These are phyloP conservation scores for Montipora foliosa DNA, from an alignment of 64 coral and sea anemone genomes.

Conservation along the genomic window DNA sequence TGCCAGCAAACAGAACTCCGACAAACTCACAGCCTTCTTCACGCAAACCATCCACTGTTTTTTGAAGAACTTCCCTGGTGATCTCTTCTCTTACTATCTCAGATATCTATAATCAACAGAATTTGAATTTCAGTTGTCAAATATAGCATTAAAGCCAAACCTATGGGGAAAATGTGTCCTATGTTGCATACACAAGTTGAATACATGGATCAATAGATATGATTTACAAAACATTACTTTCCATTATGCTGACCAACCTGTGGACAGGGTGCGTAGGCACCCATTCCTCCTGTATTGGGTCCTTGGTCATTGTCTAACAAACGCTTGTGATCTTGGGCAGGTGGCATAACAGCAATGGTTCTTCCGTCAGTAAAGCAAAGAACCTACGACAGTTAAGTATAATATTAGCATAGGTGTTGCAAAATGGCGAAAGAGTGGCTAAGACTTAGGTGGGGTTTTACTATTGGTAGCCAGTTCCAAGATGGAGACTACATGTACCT, in stretches of 20 bases:
- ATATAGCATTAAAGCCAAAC: too few relatives aligned
- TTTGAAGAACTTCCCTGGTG: slow-evolving; percentile 85
- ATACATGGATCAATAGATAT: too few relatives aligned
- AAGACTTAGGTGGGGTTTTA: too few relatives aligned
- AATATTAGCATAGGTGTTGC: not conserved
- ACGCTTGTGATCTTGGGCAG: slow-evolving; percentile 91
- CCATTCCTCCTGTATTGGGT: slow-evolving; percentile 94
- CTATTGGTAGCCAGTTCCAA: too few relatives aligned
- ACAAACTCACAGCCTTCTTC: slow-evolving; percentile 84
- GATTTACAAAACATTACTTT: too few relatives aligned
- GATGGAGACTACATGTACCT: too few relatives aligned
- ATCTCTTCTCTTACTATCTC: slow-evolving; percentile 67
- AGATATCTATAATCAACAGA: slow-evolving; percentile 34
- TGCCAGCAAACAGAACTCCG: slow-evolving; percentile 91
- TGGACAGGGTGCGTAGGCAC: slow-evolving; percentile 91
- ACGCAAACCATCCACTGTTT: slow-evolving; percentile 92
- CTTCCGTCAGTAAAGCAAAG: slow-evolving; percentile 94
- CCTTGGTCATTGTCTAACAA: slow-evolving; percentile 81
- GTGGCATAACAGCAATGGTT: slow-evolving; percentile 88
- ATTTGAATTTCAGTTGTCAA: too few relatives aligned
- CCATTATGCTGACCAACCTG: slow-evolving; percentile 59
- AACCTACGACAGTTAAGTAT: slow-evolving; percentile 42
- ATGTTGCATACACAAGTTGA: too few relatives aligned
- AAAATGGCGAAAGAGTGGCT: too few relatives aligned
- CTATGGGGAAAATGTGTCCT: too few relatives aligned